These are phyloP conservation scores for Numida meleagris DNA, from an alignment of 2,113 vertebrate genomes.

Conservation along the genomic window DNA sequence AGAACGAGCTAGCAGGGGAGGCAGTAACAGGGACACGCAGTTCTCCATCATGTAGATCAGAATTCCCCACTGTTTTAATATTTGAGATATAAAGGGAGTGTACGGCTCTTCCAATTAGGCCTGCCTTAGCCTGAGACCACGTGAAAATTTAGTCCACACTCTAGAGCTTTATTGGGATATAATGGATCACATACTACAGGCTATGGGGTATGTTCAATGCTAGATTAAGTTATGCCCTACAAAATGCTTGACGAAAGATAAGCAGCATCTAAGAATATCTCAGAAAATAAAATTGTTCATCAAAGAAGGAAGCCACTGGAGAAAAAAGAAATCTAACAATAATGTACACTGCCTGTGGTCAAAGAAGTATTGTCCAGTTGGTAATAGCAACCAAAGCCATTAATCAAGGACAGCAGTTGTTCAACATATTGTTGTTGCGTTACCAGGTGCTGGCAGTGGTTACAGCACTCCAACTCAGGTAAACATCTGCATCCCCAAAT, in stretches of 20 bases:
- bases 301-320: neutral
- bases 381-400: neutral
- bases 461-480: neutral
- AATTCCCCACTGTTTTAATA: neutral
- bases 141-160: neutral
- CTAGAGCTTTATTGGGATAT: neutral
- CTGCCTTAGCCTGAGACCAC: neutral
- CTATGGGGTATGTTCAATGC: neutral
- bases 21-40: neutral
- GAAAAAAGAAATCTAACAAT: neutral
- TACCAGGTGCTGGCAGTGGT: neutral
- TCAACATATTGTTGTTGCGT: neutral
- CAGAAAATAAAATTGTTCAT: neutral
- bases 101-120: neutral
- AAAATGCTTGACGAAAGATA: neutral
- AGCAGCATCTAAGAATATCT: neutral
- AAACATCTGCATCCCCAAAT: neutral
- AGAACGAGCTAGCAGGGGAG: neutral
- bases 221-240: neutral
- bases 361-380: neutral
- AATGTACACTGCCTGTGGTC: neutral
- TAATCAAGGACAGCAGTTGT: neutral
- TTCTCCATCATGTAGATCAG: neutral
- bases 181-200: neutral
- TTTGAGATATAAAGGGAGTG: neutral